A percentile compares a stretch with the other conserved stretches of the same genome.
These are phyloP conservation scores for Rhyacichthys aspro DNA, from an alignment of 2,797 vertebrate species.

Conservation along the genomic window DNA sequence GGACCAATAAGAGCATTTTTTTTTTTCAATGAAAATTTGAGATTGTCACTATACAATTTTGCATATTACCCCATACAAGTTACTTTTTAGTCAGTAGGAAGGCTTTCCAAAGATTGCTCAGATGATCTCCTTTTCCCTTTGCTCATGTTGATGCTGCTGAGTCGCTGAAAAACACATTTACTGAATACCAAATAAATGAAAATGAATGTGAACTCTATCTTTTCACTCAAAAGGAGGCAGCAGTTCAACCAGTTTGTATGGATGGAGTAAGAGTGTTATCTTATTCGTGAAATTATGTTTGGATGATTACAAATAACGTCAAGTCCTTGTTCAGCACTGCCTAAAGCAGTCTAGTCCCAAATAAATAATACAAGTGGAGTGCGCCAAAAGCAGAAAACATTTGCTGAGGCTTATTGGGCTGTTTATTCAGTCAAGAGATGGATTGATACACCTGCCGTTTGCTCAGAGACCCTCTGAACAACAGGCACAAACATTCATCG, in stretches of 20 bases:
- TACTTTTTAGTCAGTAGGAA: background rate
- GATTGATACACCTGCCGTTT: conserved; percentile 61
- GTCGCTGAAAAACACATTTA: background rate
- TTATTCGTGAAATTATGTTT: background rate
- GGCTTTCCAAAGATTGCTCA: background rate
- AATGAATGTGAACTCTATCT: background rate
- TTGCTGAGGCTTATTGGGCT: conserved; percentile 36
- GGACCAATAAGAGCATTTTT: too few relatives aligned
- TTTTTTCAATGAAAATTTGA: too few relatives aligned
- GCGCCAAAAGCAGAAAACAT: conserved; percentile 19
- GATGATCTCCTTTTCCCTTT: background rate
- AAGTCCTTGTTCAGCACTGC: conserved; percentile 5
- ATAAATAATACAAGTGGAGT: background rate
- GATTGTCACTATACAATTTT: too few relatives aligned
- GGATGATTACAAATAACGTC: conserved; percentile 14
- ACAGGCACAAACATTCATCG: conserved; percentile 45
- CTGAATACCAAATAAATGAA: background rate
- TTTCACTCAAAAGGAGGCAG: background rate
- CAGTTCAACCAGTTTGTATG: background rate
- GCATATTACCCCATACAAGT: background rate
- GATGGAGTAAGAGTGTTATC: conserved; percentile 7
- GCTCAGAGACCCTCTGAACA: conserved; percentile 40
- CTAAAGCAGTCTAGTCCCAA: conserved; percentile 5
- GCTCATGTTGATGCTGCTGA: background rate
- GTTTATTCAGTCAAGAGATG: conserved; percentile 51